phyloP scores from a whole-genome alignment of 2,888 invertebrate genomes.

The Drosophila meridiana region DNA sequence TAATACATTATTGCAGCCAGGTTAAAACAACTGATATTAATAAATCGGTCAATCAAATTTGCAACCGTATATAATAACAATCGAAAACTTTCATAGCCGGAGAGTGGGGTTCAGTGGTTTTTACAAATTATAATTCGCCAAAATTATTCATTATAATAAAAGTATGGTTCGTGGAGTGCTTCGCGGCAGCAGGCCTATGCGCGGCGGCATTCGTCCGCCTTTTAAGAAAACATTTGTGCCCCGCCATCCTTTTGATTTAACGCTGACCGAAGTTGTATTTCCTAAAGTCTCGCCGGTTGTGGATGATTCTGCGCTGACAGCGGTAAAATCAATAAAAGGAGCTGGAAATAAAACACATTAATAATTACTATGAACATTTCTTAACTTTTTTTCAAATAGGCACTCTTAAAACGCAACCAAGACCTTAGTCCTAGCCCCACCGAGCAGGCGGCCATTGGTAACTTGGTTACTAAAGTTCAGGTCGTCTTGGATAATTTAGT shows the following conservation, averaged over 20 bases:
- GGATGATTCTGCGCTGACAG: conserved; percentile 94
- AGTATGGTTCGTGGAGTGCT: conserved; percentile 91
- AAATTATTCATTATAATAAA: conserved; percentile 66
- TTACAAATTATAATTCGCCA: conserved; percentile 33
- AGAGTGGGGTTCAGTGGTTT: conserved; percentile 17
- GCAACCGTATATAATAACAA: conserved; percentile 8
- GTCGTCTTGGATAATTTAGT: conserved; percentile 97
- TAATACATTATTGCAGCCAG: neutral
- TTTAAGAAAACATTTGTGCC: conserved; percentile 89
- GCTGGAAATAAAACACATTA: neutral
- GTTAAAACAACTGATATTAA: neutral
- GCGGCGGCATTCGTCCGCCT: conserved; percentile 88
- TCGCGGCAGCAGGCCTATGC: conserved; percentile 88
- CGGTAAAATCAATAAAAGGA: conserved; percentile 86
- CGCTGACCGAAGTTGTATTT: conserved; percentile 94
- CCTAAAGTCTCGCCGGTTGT: conserved; percentile 92
- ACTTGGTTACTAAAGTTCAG: conserved; percentile 97
- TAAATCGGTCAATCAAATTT: conserved; percentile 4
- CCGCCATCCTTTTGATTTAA: conserved; percentile 94
- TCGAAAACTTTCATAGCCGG: conserved; percentile 4
- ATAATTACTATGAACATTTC: neutral
- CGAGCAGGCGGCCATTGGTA: conserved; percentile 96
- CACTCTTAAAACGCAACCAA: conserved; percentile 94
- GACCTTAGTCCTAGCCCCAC: conserved; percentile 96
- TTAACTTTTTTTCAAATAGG: conserved; percentile 86